phyloP scores from a whole-genome alignment of 2,888 invertebrate genomes.

The Acleris laterana region DNA sequence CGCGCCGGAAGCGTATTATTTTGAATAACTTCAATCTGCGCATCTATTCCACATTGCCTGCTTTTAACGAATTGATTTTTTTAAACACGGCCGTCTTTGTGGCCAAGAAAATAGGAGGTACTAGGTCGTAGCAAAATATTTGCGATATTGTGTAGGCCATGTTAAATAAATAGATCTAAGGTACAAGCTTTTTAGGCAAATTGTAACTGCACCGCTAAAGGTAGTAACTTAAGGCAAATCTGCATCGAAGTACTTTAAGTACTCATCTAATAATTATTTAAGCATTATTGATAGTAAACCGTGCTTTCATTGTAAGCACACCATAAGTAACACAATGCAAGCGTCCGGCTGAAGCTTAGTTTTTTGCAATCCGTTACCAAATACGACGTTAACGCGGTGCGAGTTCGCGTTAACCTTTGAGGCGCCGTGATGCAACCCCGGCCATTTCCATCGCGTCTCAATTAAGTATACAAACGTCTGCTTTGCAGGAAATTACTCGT shows the following conservation, averaged over 20 bases:
- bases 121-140: no score
- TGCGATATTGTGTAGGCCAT: no score
- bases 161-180: no score
- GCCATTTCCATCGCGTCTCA: slow-evolving; percentile 29
- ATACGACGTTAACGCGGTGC: slow-evolving; percentile 37
- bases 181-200: no score
- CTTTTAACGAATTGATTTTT: no score
- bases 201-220: no score
- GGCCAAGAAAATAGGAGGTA: no score
- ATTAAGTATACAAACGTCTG: slow-evolving; percentile 19
- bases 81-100: no score
- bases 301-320: slow-evolving; percentile 14
- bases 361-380: slow-evolving; percentile 53
- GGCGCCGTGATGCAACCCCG: slow-evolving; percentile 38
- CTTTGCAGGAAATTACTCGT: slow-evolving; percentile 16
- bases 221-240: no score
- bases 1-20: not conserved
- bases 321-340: slow-evolving; percentile 45
- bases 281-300: slow-evolving; percentile 26
- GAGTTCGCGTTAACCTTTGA: slow-evolving; percentile 45
- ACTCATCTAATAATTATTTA: slow-evolving; percentile 8
- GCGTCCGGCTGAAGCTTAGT: slow-evolving; percentile 53
- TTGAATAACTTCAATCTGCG: not conserved
- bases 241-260: not conserved
- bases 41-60: not conserved